phyloP scores from a whole-genome alignment of 30 jellyfish, hydroid and myxozoan genomes.

The Turritopsis rubra region DNA sequence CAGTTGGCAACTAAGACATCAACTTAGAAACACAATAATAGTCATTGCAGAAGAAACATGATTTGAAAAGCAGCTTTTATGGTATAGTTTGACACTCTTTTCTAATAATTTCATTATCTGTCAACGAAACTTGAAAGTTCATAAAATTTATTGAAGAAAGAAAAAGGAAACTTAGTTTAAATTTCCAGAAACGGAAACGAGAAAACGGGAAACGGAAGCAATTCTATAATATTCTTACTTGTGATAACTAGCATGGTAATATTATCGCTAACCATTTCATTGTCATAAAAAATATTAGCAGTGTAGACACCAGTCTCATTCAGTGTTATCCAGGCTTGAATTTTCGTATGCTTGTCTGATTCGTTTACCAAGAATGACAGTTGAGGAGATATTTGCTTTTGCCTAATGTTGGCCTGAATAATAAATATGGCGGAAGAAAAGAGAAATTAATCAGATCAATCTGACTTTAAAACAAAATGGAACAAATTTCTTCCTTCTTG shows the following conservation, averaged over 20 bases:
- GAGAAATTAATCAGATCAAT: too few relatives aligned
- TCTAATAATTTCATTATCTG: too few relatives aligned
- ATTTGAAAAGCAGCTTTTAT: too few relatives aligned
- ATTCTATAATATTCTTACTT: not conserved
- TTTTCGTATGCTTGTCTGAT: not conserved
- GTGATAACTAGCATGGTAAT: conserved; percentile 26
- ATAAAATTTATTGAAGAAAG: too few relatives aligned
- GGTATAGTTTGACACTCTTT: too few relatives aligned
- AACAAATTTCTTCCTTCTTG: too few relatives aligned
- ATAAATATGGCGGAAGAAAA: not conserved
- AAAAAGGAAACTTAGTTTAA: too few relatives aligned
- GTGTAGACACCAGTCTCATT: conserved; percentile 20
- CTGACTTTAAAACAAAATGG: too few relatives aligned
- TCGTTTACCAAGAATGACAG: conserved; percentile 5
- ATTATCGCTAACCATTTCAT: conserved; percentile 9
- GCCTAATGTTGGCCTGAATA: not conserved
- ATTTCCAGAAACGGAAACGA: too few relatives aligned
- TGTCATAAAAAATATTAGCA: conserved; percentile 20
- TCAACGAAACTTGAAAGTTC: not conserved
- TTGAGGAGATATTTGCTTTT: conserved; percentile 1
- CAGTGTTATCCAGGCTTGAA: conserved; percentile 30
- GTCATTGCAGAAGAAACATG: too few relatives aligned
- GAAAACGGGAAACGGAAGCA: not conserved
- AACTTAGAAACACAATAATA: too few relatives aligned
- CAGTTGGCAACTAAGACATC: too few relatives aligned